A percentile compares a stretch with the other conserved stretches of the same genome.
These are phyloP conservation scores for Chauna torquata DNA, from an alignment of 2,113 vertebrate species.

Conservation along the genomic window DNA sequence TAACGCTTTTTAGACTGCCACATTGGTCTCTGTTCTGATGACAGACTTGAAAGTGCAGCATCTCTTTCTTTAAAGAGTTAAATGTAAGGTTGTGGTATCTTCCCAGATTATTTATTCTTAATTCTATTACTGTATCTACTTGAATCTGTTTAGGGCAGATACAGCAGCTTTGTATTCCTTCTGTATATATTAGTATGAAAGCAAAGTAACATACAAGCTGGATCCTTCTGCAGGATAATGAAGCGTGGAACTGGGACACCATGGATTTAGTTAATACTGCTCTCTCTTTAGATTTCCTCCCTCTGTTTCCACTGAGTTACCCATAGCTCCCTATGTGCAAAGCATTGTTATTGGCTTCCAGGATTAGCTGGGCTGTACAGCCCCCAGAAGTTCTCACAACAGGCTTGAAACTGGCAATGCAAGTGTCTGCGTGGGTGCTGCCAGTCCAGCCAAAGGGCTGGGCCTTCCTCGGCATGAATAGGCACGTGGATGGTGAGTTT, in stretches of 20 bases:
- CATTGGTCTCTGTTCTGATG: neutral
- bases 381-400: neutral
- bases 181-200: rapidly evolving
- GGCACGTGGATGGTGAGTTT: neutral
- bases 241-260: neutral
- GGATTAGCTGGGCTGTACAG: neutral
- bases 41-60: rapidly evolving
- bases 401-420: neutral
- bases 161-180: neutral
- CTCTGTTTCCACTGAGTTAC: neutral
- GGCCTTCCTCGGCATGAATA: neutral
- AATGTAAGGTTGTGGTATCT: neutral
- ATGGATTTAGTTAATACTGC: rapidly evolving
- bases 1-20: rapidly evolving
- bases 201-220: rapidly evolving
- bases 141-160: neutral
- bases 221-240: neutral
- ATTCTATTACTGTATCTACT: rapidly evolving
- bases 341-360: rapidly evolving
- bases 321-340: rapidly evolving
- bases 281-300: neutral
- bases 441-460: neutral
- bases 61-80: too few relatives aligned
- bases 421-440: neutral
- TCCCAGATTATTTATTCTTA: rapidly evolving